Base-by-base conservation (phyloP, 2,888 invertebrate genomes). In the Ariolimax columbianus region DNA sequence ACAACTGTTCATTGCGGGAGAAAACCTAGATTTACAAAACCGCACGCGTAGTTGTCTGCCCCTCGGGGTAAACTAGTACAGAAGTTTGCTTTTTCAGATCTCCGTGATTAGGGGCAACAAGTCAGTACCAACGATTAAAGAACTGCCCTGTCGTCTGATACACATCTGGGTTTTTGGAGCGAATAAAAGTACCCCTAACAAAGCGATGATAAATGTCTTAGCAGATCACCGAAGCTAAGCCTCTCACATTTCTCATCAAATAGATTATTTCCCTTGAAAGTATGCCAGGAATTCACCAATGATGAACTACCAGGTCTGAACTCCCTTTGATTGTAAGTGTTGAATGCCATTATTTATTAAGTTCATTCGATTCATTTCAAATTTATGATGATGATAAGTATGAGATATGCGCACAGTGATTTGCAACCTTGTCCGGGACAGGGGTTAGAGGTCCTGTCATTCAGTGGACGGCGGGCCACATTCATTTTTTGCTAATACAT, bases 191-290 rank as follows among this genome's bases (percentile, higher is more conserved):
- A 1, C 43, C 43, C 66, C 23, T 33, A 68, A 79, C 30, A 79
- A 36, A 17, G 30, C 68, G 0, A 66, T 68, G 79, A 79, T 79
- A 68, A 79, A 79, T 79, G 79, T 40, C 79, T 63, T 59, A 66
- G 33, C 0, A 66, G 79, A 79, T 79, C 38, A n/a, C 0, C 66
- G 17, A 0, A 59, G n/a, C 26, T 78, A 59, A 78, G 36, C 38
- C 26, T 63, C 23, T 78, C 78, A 78, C 7, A 38, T 78, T 78
- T 63, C 77, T 33, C 30, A 4, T 77, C 30, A 55, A 77, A 77
- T 33, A 77, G 77, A 77, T 77, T 77, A 51, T 30, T 55, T 77
- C 77, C 70, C 33, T 38, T 55, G 38, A 38, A 72, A 70, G 47
- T 72, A 6, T 43, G 55, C 47, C 38, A 9, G 19, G n/a, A 26